Evolutionary conservation across 2,888 invertebrate genomes (phyloP), one percentile per base, ranked within the genome.

Genomic region (Drosophila birchii): DNA sequence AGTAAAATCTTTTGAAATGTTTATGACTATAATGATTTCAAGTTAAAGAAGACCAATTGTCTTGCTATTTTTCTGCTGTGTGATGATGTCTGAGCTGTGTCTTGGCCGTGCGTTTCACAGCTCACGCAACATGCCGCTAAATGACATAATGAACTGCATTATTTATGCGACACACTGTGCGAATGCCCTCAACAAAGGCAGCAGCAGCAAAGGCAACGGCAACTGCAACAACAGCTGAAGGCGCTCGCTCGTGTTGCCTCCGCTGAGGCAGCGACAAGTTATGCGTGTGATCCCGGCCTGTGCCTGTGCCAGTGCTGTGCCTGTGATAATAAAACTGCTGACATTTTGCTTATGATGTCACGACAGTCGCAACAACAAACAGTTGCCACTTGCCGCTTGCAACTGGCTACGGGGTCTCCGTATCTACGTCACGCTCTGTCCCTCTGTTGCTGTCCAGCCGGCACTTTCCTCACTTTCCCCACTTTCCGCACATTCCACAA

Each of bases 71-170:
- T 60, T 45, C n/a, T 20, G 14, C 23, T 20, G 55, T 60, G 39
- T 60, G 32, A 58, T 78, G 78, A 67, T 74, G 70, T 56, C 70
- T 63, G 70, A 68, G 80, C 78, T 74, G 57, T 75, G 63, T 73
- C 67, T 81, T 79, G 73, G 76, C 71, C 72, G 62, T 71, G 73
- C 64, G 38, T 61, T 61, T 61, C 56, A 55, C 60, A 78, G 69
- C 72, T 72, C 87, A 81, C 78, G 81, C 78, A 77, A 81, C 80
- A 71, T 84, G 86, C 81, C 75, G 80, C 86, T 82, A 88, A 86
- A 86, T 86, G 86, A 86, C 86, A 86, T 86, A 86, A 86, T 86
- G 86, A 86, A 86, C 86, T 86, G 88, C 86, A 88, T 88, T 86
- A 86, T 86, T 88, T 80, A 86, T 88, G 86, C 86, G 86, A 62